Evolutionary conservation across 2,888 invertebrate species (phyloP), one percentile per base, ranked within the genome.

Genomic region (Dendrolimus pini): DNA sequence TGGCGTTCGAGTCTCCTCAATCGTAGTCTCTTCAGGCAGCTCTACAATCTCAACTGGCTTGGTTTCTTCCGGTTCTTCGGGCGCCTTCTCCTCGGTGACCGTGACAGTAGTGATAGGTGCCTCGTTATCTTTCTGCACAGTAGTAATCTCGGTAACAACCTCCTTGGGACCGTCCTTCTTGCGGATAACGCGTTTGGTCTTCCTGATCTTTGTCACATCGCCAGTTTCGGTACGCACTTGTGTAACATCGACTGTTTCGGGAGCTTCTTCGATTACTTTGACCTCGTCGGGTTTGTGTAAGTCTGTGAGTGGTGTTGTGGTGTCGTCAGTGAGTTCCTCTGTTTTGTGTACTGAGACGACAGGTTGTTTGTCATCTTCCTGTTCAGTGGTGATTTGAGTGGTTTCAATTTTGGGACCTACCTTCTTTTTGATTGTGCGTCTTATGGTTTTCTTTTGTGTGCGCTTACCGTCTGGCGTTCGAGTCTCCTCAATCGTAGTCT

Each of bases 391-490:
- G 8, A 82, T 83, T 68, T 84, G 82, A 9, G 91, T 86, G 41
- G 83, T 76, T 65, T 88, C 87, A 57, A 82, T 72, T 58, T 88
- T 87, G 0, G 72, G 69, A 1, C 84, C 91, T 55, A 79, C 82
- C 60, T 74, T 78, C 56, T 85, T 85, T 65, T 83, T 91, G 7
- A 89, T 81, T 7, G 80, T 76, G 6, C 85, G 85, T 62, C 81
- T 91, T 12, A 83, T 88, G 0, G 62, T 59, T 60, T 77, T 77
- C 3, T 73, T 77, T 30, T 81, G 80, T 54, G 41, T 57, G 3
- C 52, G 52, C 57, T 59, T 59, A 59, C 61, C 61, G 10, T 61
- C 60, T 1, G 58, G 54, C 6, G 60, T n/a, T 0, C 41, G 7
- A 0, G 56, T 42, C 6, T 60, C 42, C 10, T 42, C 42, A 10